Evolutionary conservation across 2,113 vertebrate genomes (phyloP), one percentile per base, ranked within the genome.

Genomic region (Grus americana): DNA sequence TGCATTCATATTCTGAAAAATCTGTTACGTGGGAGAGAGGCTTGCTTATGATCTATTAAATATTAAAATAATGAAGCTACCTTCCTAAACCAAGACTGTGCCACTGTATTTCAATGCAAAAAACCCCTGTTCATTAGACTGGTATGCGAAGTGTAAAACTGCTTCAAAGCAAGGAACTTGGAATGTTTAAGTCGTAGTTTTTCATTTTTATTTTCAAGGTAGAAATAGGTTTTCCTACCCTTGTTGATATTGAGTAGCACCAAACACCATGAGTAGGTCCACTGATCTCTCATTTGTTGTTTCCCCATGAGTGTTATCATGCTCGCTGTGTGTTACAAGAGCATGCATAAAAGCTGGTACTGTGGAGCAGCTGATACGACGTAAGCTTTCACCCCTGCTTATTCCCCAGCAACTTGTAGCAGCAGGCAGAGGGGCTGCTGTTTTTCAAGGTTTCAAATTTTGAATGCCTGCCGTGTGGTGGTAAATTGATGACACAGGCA

Each of bases 1-100:
- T 46, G 15, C 13, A 86, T 21, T 57, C 83, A 46, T 44, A 86
- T 50, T 76, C 17, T 66, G 24, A 88, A 65, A 87, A 83, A 86
- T 11, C 10, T 44, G 29, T 63, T 90, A 52, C 0, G 0, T 52
- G 32, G 20, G 26, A 66, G 11, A 81, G 18, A 47, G 3, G 10
- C 6, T 79, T 86, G 12, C 8, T 85, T 82, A 54, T 76, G 54
- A 20, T n/a, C 7, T 30, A 32, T 72, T 34, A 86, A 40, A 59
- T 76, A 66, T 23, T 72, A 58, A 59, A 84, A 61, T 23, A 24
- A 40, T 34, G 11, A 68, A 61, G 12, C 15, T 84, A 18, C 6
- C 16, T 90, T 72, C n/a, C 67, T 90, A 62, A 70, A 72, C 8
- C 4, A 74, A 92, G 38, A 66, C 9, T 18, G 4, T 87, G 36